Evolutionary conservation across 2,797 vertebrate species (phyloP).

Genomic region (Ara ararauna): DNA sequence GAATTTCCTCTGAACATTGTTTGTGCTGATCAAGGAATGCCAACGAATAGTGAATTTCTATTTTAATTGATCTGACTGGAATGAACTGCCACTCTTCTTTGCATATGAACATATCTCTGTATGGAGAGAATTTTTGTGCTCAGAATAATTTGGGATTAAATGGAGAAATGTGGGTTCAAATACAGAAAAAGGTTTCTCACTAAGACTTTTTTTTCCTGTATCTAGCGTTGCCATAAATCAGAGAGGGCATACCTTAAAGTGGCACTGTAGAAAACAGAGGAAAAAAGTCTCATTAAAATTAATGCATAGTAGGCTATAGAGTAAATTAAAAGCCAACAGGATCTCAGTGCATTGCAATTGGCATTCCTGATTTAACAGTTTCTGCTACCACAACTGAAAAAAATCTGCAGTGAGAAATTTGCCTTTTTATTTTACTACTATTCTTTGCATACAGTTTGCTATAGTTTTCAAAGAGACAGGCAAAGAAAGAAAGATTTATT

Average conservation of each 20-base stretch:
- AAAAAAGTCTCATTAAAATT: constrained; percentile 47
- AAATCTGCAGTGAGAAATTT: constrained; percentile 57
- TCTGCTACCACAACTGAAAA: constrained; percentile 37
- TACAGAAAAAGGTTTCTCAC: constrained; percentile 3
- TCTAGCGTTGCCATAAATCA: constrained; percentile 1
- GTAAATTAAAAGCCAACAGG: constrained; percentile 61
- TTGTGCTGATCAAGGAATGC: constrained; percentile 63
- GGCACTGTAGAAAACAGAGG: constrained; percentile 36
- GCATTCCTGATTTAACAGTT: constrained; percentile 38
- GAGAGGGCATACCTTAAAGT: constrained; percentile 4
- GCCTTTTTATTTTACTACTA: constrained; percentile 55
- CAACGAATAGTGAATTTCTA: constrained; percentile 48
- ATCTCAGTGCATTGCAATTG: constrained; percentile 21
- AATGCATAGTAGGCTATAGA: constrained; percentile 18
- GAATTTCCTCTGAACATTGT: constrained; percentile 63
- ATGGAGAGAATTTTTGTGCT: constrained; percentile 47
- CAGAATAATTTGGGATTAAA: constrained; percentile 64
- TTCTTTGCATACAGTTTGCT: constrained; percentile 58
- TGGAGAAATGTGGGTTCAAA: constrained; percentile 18
- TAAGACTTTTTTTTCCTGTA: background rate
- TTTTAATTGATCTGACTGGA: constrained; percentile 69
- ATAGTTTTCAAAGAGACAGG: constrained; percentile 48
- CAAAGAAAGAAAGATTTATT: constrained; percentile 69
- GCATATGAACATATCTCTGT: constrained; percentile 30
- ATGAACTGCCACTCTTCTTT: constrained; percentile 55